Conservation (phyloP, 2,888 invertebrate genomes). For the Leucoma salicis region DNA sequence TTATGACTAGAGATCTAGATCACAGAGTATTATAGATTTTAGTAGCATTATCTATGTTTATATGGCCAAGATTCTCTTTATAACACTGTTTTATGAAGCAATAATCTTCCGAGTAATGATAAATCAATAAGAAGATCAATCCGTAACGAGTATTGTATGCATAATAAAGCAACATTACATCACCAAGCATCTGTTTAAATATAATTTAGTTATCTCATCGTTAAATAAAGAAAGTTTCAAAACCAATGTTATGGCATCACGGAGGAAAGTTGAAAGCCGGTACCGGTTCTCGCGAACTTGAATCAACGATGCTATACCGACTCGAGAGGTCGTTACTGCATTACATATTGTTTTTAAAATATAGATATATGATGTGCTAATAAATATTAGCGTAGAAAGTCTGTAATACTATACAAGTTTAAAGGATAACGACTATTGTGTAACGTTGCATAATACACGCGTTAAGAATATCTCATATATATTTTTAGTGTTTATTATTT, state of each 20-base stretch:
- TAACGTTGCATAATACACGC: conserved; percentile 2
- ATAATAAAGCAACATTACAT: too few species aligned
- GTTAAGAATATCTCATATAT: conserved; percentile 1
- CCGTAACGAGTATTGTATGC: too few species aligned
- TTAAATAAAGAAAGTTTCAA: conserved; percentile 66
- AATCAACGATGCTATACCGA: conserved; percentile 34
- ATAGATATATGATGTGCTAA: conserved; percentile 6
- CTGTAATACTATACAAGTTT: conserved; percentile 2
- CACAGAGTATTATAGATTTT: too few species aligned
- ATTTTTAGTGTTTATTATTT: background rate
- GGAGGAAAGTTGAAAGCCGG: conserved; percentile 74
- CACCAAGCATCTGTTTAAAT: conserved; percentile 35
- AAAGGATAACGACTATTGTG: conserved; percentile 6
- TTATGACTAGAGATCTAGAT: too few species aligned
- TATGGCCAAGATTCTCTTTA: too few species aligned
- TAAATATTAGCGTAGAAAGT: conserved; percentile 21
- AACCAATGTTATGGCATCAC: conserved; percentile 60
- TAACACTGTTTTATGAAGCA: too few species aligned
- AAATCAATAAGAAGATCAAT: too few species aligned
- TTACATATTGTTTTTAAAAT: conserved; percentile 8
- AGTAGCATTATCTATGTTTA: too few species aligned
- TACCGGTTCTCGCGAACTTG: conserved; percentile 59
- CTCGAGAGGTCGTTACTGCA: conserved; percentile 32
- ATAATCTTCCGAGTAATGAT: too few species aligned
- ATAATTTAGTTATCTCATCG: conserved; percentile 65